phyloP scores from a whole-genome alignment of 1,140 invertebrate genomes.

The Bacillus rossius region DNA sequence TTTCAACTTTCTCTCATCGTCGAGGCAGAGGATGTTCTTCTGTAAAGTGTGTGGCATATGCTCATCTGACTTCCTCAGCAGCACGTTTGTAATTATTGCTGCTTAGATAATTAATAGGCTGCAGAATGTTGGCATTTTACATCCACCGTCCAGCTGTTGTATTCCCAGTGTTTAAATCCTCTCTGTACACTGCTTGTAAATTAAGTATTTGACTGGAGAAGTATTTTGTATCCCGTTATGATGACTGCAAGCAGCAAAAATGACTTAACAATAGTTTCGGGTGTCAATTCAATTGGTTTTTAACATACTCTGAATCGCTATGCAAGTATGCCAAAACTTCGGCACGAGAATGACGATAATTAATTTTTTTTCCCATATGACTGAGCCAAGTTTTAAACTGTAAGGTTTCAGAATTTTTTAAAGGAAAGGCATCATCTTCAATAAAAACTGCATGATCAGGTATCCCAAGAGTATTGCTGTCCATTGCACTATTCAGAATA shows the following conservation, averaged over 20 bases:
- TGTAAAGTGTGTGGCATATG: not conserved
- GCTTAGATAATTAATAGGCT: conserved; percentile 10
- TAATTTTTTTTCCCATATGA: not conserved
- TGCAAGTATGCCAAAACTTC: not conserved
- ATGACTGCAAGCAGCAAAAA: not conserved
- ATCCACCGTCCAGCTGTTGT: conserved; percentile 15
- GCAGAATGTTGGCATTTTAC: conserved; percentile 9
- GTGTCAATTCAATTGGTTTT: conserved; percentile 1
- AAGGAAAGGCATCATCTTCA: conserved; percentile 19
- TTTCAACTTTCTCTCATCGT: not conserved
- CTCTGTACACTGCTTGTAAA: conserved; percentile 10
- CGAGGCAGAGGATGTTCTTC: not conserved
- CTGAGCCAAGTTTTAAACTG: conserved; percentile 1
- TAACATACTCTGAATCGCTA: conserved; percentile 1
- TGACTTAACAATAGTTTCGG: not conserved
- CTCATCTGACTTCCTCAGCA: not conserved
- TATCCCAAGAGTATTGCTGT: conserved; percentile 10
- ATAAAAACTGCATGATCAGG: conserved; percentile 11
- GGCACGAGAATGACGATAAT: conserved; percentile 4
- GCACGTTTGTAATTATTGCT: not conserved
- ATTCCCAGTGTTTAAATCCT: conserved; percentile 19
- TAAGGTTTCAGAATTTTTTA: conserved; percentile 16
- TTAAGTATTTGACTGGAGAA: conserved; percentile 7
- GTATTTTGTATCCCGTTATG: conserved; percentile 22
- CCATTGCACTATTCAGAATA: conserved; percentile 14